Conservation (phyloP, 92 coral and sea anemone genomes). For the Metridium senile region DNA sequence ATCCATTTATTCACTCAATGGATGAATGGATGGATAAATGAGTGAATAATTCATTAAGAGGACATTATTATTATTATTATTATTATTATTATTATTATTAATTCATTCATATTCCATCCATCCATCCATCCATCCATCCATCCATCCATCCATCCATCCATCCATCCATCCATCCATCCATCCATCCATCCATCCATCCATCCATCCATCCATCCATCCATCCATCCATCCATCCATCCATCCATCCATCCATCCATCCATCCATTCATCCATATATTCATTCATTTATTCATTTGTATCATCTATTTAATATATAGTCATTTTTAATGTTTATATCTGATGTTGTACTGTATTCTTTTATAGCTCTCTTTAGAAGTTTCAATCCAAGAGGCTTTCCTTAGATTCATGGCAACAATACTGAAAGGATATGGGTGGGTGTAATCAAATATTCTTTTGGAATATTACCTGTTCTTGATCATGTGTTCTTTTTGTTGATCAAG, state of each 20-base stretch:
- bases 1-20: not conserved
- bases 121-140: not conserved
- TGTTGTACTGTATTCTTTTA: no score
- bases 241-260: not conserved
- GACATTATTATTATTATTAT: no score
- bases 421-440: conserved; percentile 84
- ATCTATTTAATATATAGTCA: not conserved
- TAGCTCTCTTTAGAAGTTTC: conserved; percentile 90
- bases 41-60: no score
- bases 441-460: no score
- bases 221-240: not conserved
- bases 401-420: conserved; percentile 80
- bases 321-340: not conserved
- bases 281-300: not conserved
- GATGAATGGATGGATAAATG: no score
- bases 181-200: not conserved
- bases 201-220: not conserved
- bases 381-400: conserved; percentile 89
- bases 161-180: not conserved
- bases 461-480: conserved; percentile 3
- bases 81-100: no score
- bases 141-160: not conserved
- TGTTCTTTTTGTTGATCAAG: conserved; percentile 2
- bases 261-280: not conserved
- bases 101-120: not conserved